These are phyloP conservation scores for Neodiprion virginianus DNA, from an alignment of 1,140 invertebrate genomes.

Conservation along the genomic window DNA sequence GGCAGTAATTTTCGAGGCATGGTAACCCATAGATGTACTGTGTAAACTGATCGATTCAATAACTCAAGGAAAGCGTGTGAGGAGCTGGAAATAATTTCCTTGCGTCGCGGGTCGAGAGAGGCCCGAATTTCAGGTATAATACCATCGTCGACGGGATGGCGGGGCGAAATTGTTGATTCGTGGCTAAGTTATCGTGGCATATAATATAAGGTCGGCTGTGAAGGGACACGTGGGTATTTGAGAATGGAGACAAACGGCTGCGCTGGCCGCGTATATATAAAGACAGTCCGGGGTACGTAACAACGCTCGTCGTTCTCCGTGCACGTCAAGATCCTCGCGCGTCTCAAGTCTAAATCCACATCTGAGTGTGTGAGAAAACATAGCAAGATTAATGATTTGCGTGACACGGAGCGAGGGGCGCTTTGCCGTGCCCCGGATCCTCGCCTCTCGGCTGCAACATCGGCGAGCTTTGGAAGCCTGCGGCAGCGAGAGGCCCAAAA, in stretches of 20 bases:
- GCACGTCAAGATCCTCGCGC: conserved; percentile 39
- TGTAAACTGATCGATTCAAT: too few relatives aligned
- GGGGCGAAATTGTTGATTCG: too few relatives aligned
- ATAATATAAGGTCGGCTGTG: neutral
- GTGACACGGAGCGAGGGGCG: conserved; percentile 50
- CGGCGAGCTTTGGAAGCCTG: conserved; percentile 43
- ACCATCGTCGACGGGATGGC: too few relatives aligned
- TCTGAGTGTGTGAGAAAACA: conserved; percentile 60
- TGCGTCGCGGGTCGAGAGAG: too few relatives aligned
- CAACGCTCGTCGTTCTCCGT: conserved; percentile 8
- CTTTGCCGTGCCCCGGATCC: conserved; percentile 14
- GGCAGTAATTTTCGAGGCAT: too few relatives aligned
- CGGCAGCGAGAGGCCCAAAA: conserved; percentile 33
- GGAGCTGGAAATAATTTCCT: too few relatives aligned
- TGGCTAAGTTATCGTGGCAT: too few relatives aligned
- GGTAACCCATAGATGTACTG: too few relatives aligned
- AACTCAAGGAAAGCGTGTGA: too few relatives aligned
- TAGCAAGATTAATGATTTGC: conserved; percentile 62
- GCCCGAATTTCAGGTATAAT: too few relatives aligned
- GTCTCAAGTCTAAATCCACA: conserved; percentile 59
- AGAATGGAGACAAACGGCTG: conserved; percentile 41
- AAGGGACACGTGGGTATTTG: conserved; percentile 1
- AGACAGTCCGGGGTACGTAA: neutral
- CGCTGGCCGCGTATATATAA: neutral
- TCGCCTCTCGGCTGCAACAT: conserved; percentile 7